phyloP scores from a whole-genome alignment of 2,113 vertebrate species.

The Bolborhynchus lineola region DNA sequence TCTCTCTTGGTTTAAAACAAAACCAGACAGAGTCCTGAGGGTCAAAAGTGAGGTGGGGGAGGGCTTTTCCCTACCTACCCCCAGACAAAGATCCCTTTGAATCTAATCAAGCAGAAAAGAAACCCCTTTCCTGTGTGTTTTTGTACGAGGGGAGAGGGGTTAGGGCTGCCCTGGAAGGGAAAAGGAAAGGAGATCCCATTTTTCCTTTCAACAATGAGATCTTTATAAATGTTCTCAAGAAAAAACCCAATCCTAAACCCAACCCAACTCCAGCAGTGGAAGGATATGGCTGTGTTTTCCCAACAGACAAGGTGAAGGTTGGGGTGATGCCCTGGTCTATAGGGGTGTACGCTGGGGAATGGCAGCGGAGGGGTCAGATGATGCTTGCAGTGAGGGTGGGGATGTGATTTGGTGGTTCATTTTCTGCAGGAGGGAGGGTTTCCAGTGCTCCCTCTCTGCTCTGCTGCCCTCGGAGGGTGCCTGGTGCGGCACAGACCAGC shows the following conservation, averaged over 20 bases:
- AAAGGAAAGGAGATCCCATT: slow-evolving; percentile 46
- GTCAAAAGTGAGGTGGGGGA: slow-evolving; percentile 41
- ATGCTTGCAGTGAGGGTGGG: neutral
- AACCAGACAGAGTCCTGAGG: slow-evolving; percentile 42
- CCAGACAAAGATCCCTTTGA: slow-evolving; percentile 58
- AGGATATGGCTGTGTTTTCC: neutral
- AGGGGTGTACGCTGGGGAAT: neutral
- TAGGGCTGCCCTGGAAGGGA: slow-evolving; percentile 32
- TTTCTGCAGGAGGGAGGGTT: neutral
- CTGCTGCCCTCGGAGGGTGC: neutral
- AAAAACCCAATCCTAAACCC: neutral
- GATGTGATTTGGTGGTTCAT: neutral
- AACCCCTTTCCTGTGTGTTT: slow-evolving; percentile 43
- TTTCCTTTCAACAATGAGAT: slow-evolving; percentile 39
- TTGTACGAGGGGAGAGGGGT: neutral
- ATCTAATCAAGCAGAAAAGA: slow-evolving; percentile 40
- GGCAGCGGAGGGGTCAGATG: accelerated
- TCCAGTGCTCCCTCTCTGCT: neutral
- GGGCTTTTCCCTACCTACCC: slow-evolving; percentile 27
- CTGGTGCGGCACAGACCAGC: neutral
- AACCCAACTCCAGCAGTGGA: neutral
- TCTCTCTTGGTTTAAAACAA: slow-evolving; percentile 45
- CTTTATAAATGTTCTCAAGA: neutral
- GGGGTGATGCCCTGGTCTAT: accelerated
- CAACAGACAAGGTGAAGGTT: neutral